Evolutionary conservation across 1,140 invertebrate genomes (phyloP).

Genomic region (Leptestheria dahalacensis): DNA sequence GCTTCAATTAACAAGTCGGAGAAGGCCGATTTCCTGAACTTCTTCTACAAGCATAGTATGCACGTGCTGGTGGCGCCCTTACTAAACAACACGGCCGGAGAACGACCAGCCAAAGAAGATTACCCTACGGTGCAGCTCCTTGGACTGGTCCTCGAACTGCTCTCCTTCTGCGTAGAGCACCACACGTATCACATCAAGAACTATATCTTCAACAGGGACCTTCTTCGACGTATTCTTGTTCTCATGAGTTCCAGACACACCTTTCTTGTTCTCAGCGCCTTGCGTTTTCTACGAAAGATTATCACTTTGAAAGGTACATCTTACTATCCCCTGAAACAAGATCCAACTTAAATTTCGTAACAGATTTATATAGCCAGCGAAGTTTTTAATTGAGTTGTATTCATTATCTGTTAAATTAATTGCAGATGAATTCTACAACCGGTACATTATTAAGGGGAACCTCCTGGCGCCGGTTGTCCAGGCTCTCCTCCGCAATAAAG

Average conservation of each 20-base stretch:
- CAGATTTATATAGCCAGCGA: too few species aligned
- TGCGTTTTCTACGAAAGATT: constrained; percentile 29
- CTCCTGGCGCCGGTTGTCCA: constrained; percentile 91
- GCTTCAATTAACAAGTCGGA: constrained; percentile 85
- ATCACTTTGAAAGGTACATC: constrained; percentile 5
- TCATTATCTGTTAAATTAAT: too few species aligned
- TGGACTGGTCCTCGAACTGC: constrained; percentile 81
- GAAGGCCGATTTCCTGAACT: constrained; percentile 94
- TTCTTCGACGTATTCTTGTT: constrained; percentile 83
- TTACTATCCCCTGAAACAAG: too few species aligned
- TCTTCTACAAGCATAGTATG: constrained; percentile 98
- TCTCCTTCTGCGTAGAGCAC: constrained; percentile 99
- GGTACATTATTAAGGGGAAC: constrained; percentile 90
- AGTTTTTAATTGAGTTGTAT: too few species aligned
- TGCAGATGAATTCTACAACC: constrained; percentile 97
- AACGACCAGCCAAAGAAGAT: constrained; percentile 77
- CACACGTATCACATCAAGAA: constrained; percentile 96
- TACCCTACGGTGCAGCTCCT: constrained; percentile 90
- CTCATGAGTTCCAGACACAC: constrained; percentile 96
- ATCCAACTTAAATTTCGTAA: too few species aligned
- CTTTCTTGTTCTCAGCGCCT: constrained; percentile 75
- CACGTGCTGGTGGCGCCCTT: constrained; percentile 76
- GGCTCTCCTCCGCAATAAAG: constrained; percentile 89
- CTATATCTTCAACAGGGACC: constrained; percentile 91
- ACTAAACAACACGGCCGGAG: constrained; percentile 73